A percentile compares a stretch with the other conserved stretches of the same genome.
Conservation (phyloP, 1,140 invertebrate species). For the Papilio helenus region DNA sequence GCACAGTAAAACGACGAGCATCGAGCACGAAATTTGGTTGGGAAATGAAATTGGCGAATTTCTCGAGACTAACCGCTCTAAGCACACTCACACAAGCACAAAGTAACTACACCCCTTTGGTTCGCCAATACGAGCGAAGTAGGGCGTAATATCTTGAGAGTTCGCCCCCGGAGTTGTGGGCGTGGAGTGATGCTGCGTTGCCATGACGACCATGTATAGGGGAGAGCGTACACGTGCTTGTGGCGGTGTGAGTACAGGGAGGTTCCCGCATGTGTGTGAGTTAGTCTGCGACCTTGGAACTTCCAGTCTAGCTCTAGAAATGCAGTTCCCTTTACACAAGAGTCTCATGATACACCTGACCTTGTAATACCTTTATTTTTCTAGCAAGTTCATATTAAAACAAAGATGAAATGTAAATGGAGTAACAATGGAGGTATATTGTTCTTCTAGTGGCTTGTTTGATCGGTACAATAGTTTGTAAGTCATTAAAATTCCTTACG, state of each 20-base stretch:
- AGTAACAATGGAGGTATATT: slow-evolving; percentile 37
- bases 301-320: slow-evolving; percentile 72
- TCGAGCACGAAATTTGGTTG: slow-evolving; percentile 56
- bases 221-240: slow-evolving; percentile 69
- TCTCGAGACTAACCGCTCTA: slow-evolving; percentile 59
- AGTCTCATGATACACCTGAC: slow-evolving; percentile 31
- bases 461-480: slow-evolving; percentile 36
- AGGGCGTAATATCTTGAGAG: slow-evolving; percentile 82
- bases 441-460: slow-evolving; percentile 38
- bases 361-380: slow-evolving; percentile 39
- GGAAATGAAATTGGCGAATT: slow-evolving; percentile 66
- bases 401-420: slow-evolving; percentile 2
- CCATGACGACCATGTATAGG: slow-evolving; percentile 77
- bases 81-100: slow-evolving; percentile 65
- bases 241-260: slow-evolving; percentile 63
- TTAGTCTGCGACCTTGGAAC: slow-evolving; percentile 74
- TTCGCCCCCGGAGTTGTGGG: slow-evolving; percentile 78
- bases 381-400: slow-evolving; percentile 25
- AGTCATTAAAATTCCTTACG: slow-evolving; percentile 30
- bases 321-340: slow-evolving; percentile 53
- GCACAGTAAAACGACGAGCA: slow-evolving; percentile 9
- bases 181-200: slow-evolving; percentile 81
- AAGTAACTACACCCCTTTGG: slow-evolving; percentile 73
- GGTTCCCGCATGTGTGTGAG: slow-evolving; percentile 56
- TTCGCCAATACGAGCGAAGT: slow-evolving; percentile 80